Conservation (phyloP, 2,888 invertebrate genomes). For the Drosophila leonis region DNA sequence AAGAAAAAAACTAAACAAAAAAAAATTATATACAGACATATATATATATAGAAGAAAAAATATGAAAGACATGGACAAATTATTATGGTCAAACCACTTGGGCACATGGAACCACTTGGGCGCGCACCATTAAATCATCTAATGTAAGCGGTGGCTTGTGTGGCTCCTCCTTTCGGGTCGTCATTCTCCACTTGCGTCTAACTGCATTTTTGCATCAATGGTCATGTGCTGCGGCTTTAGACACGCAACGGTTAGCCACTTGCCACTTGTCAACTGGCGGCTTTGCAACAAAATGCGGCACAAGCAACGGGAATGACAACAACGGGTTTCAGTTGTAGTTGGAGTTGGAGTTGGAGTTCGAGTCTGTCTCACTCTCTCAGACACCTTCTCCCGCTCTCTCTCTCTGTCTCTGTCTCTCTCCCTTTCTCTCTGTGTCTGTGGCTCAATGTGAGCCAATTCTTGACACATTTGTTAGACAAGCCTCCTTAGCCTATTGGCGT, state of each 20-base stretch:
- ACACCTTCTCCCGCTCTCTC: neutral
- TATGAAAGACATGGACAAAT: slow-evolving; percentile 44
- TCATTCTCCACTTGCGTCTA: slow-evolving; percentile 51
- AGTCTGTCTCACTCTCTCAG: neutral
- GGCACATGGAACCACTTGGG: slow-evolving; percentile 59
- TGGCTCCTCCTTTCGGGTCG: slow-evolving; percentile 9
- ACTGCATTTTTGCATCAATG: slow-evolving; percentile 80
- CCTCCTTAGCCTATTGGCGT: slow-evolving; percentile 57
- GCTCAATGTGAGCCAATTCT: slow-evolving; percentile 16
- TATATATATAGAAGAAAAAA: neutral
- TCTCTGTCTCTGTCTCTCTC: neutral
- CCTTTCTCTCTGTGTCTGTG: neutral
- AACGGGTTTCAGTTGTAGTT: slow-evolving; percentile 53
- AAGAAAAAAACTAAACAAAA: neutral
- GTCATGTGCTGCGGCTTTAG: slow-evolving; percentile 52
- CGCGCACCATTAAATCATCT: slow-evolving; percentile 74
- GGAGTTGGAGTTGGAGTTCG: neutral
- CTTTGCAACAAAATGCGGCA: slow-evolving; percentile 54
- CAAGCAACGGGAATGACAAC: slow-evolving; percentile 68
- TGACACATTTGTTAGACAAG: slow-evolving; percentile 13
- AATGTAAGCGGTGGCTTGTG: slow-evolving; percentile 52
- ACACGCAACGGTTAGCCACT: slow-evolving; percentile 61
- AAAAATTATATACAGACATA: no score
- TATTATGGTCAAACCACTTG: slow-evolving; percentile 60
- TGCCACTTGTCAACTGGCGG: slow-evolving; percentile 66